A percentile compares a stretch with the other conserved stretches of the same genome.
Conservation (phyloP, 2,113 vertebrate species). For the Menidia beryllina region DNA sequence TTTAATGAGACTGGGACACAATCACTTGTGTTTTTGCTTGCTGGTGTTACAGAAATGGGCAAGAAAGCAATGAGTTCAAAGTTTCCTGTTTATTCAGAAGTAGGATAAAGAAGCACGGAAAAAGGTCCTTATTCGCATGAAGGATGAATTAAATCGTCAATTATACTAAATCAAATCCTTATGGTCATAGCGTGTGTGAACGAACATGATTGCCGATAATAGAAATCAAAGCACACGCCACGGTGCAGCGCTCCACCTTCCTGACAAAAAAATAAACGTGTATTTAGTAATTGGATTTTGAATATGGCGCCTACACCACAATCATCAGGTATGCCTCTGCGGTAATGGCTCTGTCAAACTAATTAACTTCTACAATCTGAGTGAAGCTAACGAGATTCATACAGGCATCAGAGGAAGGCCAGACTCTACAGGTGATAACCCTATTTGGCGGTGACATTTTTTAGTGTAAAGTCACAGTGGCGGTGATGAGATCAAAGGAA, state of each 20-base stretch:
- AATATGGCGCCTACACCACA: conserved; percentile 74
- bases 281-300: conserved; percentile 81
- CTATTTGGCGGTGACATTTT: conserved; percentile 99
- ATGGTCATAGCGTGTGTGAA: conserved; percentile 11
- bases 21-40: conserved; percentile 57
- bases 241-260: conserved; percentile 1
- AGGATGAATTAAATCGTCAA: conserved; percentile 50
- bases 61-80: conserved; percentile 56
- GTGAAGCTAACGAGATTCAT: conserved; percentile 94
- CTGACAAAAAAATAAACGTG: conserved; percentile 39
- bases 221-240: conserved; percentile 11
- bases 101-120: conserved; percentile 22
- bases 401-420: conserved; percentile 93
- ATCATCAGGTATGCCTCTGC: conserved; percentile 83
- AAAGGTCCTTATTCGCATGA: conserved; percentile 16
- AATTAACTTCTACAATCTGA: conserved; percentile 96
- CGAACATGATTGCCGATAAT: neutral
- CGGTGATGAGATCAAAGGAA: conserved; percentile 98
- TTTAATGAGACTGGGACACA: conserved; percentile 76
- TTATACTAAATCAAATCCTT: conserved; percentile 42
- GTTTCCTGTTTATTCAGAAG: conserved; percentile 21
- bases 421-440: conserved; percentile 99
- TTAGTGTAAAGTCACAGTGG: conserved; percentile 97
- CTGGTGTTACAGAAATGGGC: conserved; percentile 39
- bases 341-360: conserved; percentile 91